A percentile compares a stretch with the other conserved stretches of the same genome.
These are phyloP conservation scores for Drosophila falleni DNA, from an alignment of 2,888 invertebrate species.

Conservation along the genomic window DNA sequence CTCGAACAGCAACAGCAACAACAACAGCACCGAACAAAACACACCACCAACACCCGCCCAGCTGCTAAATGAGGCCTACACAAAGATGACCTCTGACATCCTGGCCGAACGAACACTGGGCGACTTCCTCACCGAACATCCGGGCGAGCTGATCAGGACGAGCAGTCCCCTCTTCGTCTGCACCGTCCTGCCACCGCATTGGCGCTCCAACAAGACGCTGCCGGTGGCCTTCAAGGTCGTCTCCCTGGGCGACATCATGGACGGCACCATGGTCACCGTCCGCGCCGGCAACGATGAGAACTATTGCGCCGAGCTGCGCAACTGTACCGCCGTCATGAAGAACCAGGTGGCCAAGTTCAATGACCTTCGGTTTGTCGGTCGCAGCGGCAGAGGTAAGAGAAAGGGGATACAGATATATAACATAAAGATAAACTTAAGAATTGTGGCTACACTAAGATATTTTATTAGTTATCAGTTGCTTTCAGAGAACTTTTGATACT, in stretches of 20 bases:
- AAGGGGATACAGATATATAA: conserved; percentile 56
- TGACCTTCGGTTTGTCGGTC: conserved; percentile 98
- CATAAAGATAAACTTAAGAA: too few species aligned
- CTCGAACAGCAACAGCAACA: conserved; percentile 79
- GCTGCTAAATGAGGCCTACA: conserved; percentile 92
- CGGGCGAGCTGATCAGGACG: conserved; percentile 96
- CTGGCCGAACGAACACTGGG: conserved; percentile 94
- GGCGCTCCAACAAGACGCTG: conserved; percentile 99
- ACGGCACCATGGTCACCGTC: conserved; percentile 98
- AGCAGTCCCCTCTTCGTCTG: conserved; percentile 98
- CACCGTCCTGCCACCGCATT: conserved; percentile 97
- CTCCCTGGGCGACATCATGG: conserved; percentile 96
- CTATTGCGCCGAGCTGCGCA: conserved; percentile 97
- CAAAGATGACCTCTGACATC: conserved; percentile 96
- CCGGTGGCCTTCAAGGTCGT: conserved; percentile 99
- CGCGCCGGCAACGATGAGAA: conserved; percentile 99
- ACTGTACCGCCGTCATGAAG: conserved; percentile 98
- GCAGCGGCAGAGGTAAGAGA: conserved; percentile 98
- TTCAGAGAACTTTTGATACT: too few species aligned
- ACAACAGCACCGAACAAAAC: conserved; percentile 86
- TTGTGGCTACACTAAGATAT: too few species aligned
- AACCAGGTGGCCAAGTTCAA: conserved; percentile 99
- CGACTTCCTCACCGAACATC: conserved; percentile 95
- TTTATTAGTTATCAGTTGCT: too few species aligned
- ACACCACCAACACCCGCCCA: conserved; percentile 90